Base-by-base conservation (phyloP, 2,113 vertebrate genomes). In the Thunnus maccoyii region DNA sequence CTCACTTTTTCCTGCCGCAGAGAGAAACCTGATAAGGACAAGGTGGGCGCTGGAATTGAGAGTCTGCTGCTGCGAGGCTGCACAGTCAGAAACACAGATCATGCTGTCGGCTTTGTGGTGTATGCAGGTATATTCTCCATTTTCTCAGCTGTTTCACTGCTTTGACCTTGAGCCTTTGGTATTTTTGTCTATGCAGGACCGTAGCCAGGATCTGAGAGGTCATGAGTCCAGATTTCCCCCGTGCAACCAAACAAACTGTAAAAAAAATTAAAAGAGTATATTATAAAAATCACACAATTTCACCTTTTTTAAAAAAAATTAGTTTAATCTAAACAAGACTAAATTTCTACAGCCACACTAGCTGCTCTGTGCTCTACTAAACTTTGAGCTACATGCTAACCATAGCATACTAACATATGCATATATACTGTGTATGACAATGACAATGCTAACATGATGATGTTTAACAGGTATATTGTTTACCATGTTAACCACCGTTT, bases 21-120 rank as follows among this genome's bases (percentile, higher is more conserved):
- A 94, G 96, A 98, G 76, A 95, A 93, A 69, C 91, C 95, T 48
- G 94, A 97, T 89, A 81, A 95, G 68, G 94, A 94, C 80, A 95
- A 90, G 95, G 95, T 78, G 92, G 96, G 91, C 76, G 97, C 89
- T 93, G 94, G 94, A 69, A 97, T 97, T 75, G 96, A 97, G 83
- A 99, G 97, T 86, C 93, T 99, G 86, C 86, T 99, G 87, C 95
- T 99, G 63, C 95, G 97, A 65, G 98, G 98, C 36, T 98, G 97
- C 90, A 98, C 96, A 68, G 86, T 99, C 91, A 95, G 96, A 91
- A 99, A 99, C 90, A 99, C 97, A 0, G 96, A 97, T 78, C 94
- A 96, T 0, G 96, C 97, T 25, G 93, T 95, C 16, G 98, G 98
- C 83, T 97, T 99, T 44, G 98, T 99, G 82, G 95, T 99, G 80